Base-by-base conservation (phyloP, 2,797 vertebrate genomes). In the Columba guinea region DNA sequence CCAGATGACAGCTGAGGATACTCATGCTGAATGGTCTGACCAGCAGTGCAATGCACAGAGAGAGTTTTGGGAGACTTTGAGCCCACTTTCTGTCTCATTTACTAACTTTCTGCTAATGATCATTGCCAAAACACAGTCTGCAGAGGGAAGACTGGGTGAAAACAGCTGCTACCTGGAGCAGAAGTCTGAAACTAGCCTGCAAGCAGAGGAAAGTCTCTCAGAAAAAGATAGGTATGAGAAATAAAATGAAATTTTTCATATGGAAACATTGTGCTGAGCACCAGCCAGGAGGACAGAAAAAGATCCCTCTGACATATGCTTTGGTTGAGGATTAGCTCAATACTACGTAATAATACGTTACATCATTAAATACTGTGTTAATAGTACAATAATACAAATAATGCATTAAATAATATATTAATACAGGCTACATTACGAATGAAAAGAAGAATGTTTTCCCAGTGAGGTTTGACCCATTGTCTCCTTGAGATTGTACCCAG, bases 401-500 rank as follows among this genome's bases (percentile, higher is more conserved):
- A 10, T 19, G 5, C 16, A 80, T 55, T 55, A 71, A 89, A 62
- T 41, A 84, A 73, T 22, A 14, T 41, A 62, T 68, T 28, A 82
- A 46, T 39, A 53, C 32, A 73, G 48, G 28, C 7, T 64, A 49
- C 24, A 60, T 27, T 84, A 64, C 58, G 79, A 85, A 77, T 18
- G 8, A 11, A 71, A 75, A 56, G 13, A 64, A 68, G 76, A 64
- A 18, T 37, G 2, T 70, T 76, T 78, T 80, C 13, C 51, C 49
- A 35, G 27, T 22, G 22, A 80, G 77, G 27, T 41, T 18, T 55
- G 24, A 14, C 23, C 32, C 30, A 5, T 20, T 48, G 2, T 53
- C 58, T 64, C n/a, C 39, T 41, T 39, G 41, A 87, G 13, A 19
- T 2, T 68, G 9, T n/a, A 73, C 0, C 0, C 1, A 55, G 24